Evolutionary conservation across 1,140 invertebrate species (phyloP).

Genomic region (Mamestra configurata): DNA sequence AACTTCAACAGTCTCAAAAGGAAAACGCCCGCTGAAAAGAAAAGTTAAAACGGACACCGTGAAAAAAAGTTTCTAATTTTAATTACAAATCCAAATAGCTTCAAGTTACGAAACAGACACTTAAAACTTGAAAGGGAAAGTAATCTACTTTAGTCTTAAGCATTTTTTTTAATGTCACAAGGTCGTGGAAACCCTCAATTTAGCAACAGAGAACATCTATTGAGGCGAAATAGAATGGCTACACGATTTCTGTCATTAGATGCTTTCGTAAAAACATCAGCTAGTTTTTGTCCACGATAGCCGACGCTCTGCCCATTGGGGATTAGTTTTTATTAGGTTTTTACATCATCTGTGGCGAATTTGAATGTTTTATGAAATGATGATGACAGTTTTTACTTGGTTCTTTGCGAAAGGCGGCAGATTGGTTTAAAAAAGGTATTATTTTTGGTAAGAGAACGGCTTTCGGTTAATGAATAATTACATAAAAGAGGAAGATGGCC

Average conservation of each 20-base stretch:
- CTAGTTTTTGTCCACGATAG: conserved; percentile 48
- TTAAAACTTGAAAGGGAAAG: conserved; percentile 60
- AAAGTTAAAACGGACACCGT: conserved; percentile 21
- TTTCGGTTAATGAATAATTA: neutral
- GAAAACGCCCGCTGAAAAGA: conserved; percentile 38
- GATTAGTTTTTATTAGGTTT: conserved; percentile 28
- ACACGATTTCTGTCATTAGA: conserved; percentile 45
- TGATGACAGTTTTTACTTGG: conserved; percentile 10
- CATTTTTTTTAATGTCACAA: conserved; percentile 53
- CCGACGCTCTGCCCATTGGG: conserved; percentile 15
- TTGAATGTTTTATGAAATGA: conserved; percentile 1
- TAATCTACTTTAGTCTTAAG: conserved; percentile 54
- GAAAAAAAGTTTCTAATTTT: conserved; percentile 56
- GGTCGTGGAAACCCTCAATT: conserved; percentile 57
- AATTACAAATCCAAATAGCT: conserved; percentile 57
- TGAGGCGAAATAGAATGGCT: conserved; percentile 48
- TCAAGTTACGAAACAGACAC: conserved; percentile 55
- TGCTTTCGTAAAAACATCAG: conserved; percentile 24
- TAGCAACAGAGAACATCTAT: conserved; percentile 60
- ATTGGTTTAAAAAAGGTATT: neutral
- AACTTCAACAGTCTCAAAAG: conserved; percentile 20
- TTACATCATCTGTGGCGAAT: conserved; percentile 44
- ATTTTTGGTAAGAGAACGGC: neutral
- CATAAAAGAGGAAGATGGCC: neutral
- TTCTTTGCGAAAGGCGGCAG: neutral